Base-by-base conservation (phyloP, 2,797 vertebrate species). In the Nasua narica region DNA sequence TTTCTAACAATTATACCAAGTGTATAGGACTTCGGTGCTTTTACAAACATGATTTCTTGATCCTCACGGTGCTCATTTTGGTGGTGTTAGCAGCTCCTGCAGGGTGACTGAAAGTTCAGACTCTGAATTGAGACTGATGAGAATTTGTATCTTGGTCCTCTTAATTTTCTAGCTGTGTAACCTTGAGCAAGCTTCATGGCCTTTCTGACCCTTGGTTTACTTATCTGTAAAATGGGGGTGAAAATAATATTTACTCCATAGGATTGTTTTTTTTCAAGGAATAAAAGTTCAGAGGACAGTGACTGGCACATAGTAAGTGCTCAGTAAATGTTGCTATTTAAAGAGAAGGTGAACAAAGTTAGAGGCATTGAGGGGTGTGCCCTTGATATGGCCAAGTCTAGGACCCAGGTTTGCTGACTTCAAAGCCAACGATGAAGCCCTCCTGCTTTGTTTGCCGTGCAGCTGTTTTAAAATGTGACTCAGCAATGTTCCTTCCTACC, bases 391-490 rank as follows among this genome's bases (percentile, higher is more conserved):
- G 7, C 32, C 46, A 93, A 83, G 23, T 3, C n/a, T 56, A 62
- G 48, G 48, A 43, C n/a, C 52, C 65, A 25, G 65, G 72, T n/a
- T 85, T 76, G 65, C 88, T 78, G 81, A 82, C n/a, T 94, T 90
- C 91, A 74, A 89, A 96, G 89, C 58, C 81, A 62, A 3, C 0
- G 29, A 58, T 83, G 37, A 90, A 77, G 54, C 21, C 56, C n/a
- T 91, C 72, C 94, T 56, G 48, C 50, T 82, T 60, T 83, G 69
- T 69, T 84, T 87, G 85, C 62, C 78, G 25, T 43, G 69, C 60
- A 89, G 92, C 79, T 91, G 27, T 84, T 94, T 91, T 19, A 62
- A 88, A 84, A 52, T 14, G 46, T 95, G 96, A 96, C 58, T 96
- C 93, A 92, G 95, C 91, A 40, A 91, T 69, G 72, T 86, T 85